phyloP scores from a whole-genome alignment of 2,113 vertebrate species.

The Zosterops pallidus region DNA sequence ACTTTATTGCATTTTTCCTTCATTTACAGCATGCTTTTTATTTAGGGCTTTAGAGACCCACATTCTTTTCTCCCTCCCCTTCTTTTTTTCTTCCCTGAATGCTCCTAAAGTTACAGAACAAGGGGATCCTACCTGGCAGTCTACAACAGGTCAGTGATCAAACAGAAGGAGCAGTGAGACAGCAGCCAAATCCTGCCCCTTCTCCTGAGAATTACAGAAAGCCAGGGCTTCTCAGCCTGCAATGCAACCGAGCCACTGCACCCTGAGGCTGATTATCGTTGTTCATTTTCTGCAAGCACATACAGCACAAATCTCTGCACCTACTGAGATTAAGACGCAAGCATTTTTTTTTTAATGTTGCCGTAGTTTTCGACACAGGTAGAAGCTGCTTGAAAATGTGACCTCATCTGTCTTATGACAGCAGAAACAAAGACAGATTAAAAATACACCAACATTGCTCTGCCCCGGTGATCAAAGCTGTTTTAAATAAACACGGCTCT shows the following conservation, averaged over 20 bases:
- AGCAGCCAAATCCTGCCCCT: conserved; percentile 66
- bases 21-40: conserved; percentile 48
- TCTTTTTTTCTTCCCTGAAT: conserved; percentile 45
- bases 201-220: conserved; percentile 59
- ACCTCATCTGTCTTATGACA: conserved; percentile 64
- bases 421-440: conserved; percentile 58
- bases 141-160: conserved; percentile 91
- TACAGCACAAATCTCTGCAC: neutral
- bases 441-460: conserved; percentile 46
- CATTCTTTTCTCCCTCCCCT: conserved; percentile 39
- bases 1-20: conserved; percentile 64
- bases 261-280: neutral
- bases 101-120: conserved; percentile 77
- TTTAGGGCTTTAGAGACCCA: conserved; percentile 73
- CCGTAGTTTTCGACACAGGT: conserved; percentile 18
- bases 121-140: conserved; percentile 72
- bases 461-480: conserved; percentile 73
- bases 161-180: conserved; percentile 77
- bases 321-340: neutral
- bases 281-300: neutral
- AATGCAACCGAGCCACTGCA: neutral
- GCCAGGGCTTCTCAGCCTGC: neutral
- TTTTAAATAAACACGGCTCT: conserved; percentile 67
- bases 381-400: conserved; percentile 49
- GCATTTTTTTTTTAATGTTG: neutral